Evolutionary conservation across 2,797 vertebrate genomes (phyloP).

Genomic region (Enteromius anoplus): DNA sequence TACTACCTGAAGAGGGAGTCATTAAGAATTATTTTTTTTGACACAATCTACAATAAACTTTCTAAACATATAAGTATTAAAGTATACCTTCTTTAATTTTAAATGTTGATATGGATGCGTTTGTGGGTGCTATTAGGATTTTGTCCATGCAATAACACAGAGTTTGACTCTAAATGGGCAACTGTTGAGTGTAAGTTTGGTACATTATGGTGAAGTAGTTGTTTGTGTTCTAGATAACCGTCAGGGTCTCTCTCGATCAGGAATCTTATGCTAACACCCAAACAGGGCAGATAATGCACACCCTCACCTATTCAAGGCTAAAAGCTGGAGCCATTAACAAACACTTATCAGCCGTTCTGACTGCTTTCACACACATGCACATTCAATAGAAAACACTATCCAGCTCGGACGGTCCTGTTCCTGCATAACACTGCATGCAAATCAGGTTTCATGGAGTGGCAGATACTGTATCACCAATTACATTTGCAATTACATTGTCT

Average conservation of each 20-base stretch:
- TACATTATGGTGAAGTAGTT: background rate
- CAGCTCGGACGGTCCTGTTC: background rate
- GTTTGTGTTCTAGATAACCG: constrained; percentile 29
- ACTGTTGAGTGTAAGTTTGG: background rate
- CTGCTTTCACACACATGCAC: constrained; percentile 36
- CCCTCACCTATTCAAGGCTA: constrained; percentile 47
- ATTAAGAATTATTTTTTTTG: background rate
- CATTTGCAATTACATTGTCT: background rate
- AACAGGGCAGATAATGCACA: constrained; percentile 43
- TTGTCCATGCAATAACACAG: background rate
- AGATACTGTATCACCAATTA: background rate
- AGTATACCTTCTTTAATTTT: background rate
- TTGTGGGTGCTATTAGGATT: background rate
- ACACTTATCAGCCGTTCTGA: constrained; percentile 45
- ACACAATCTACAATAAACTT: constrained; percentile 27
- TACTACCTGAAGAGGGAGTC: background rate
- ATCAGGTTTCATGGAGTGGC: background rate
- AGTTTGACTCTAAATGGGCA: background rate
- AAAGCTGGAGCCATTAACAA: constrained; percentile 32
- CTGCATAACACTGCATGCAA: constrained; percentile 30
- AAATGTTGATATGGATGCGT: background rate
- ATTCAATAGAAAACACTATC: background rate
- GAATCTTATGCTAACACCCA: constrained; percentile 30
- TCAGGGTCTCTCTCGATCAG: constrained; percentile 18
- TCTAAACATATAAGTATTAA: background rate